These are phyloP conservation scores for Oxygymnocypris stewartii DNA, from an alignment of 2,113 vertebrate species.

Conservation along the genomic window DNA sequence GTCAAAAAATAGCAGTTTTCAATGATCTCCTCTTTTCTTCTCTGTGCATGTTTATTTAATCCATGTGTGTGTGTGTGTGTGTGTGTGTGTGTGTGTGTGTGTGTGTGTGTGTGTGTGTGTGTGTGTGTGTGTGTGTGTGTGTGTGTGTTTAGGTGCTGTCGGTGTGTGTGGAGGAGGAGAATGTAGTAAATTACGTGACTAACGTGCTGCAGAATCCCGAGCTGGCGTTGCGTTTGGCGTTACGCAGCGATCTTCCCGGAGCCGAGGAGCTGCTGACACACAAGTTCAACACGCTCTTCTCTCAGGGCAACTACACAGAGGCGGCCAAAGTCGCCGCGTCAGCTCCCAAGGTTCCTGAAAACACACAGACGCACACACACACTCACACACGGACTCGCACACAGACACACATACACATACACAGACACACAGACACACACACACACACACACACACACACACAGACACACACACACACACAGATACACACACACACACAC, in stretches of 20 bases:
- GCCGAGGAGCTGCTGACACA: conserved; percentile 89
- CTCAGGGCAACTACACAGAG: conserved; percentile 88
- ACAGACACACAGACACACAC: too few species aligned
- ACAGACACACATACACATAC: too few species aligned
- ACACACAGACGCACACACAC: too few species aligned
- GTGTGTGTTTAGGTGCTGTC: conserved; percentile 81
- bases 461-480: too few species aligned
- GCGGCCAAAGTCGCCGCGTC: conserved; percentile 88
- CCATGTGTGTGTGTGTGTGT: background rate
- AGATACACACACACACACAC: too few species aligned
- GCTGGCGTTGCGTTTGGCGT: conserved; percentile 86
- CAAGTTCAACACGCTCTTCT: conserved; percentile 88
- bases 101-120: too few species aligned
- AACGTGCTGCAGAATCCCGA: conserved; percentile 91
- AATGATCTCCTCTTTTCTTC: background rate
- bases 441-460: too few species aligned
- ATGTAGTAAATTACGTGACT: conserved; percentile 89
- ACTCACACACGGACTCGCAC: too few species aligned
- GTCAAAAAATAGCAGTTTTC: background rate
- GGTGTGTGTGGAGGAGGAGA: conserved; percentile 93
- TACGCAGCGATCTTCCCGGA: conserved; percentile 86
- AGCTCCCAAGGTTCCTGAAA: conserved; percentile 83
- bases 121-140: background rate
- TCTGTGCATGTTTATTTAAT: background rate
- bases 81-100: too few species aligned